Base-by-base conservation (phyloP, 2,797 vertebrate species). In the Anguilla megastoma region DNA sequence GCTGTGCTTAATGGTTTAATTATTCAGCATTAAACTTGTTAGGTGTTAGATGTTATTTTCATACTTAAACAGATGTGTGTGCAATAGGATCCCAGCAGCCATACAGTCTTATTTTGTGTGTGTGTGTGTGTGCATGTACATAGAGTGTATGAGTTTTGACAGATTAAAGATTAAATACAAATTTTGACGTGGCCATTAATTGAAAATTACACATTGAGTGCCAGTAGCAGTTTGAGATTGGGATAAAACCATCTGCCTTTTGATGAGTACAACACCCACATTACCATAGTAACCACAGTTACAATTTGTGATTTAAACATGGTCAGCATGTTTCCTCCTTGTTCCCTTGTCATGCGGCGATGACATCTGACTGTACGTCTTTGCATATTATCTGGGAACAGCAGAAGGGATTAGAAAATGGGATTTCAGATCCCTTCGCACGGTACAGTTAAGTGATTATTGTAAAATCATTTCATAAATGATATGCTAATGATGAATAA, bases 401-500 rank as follows among this genome's bases (percentile, higher is more conserved):
- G 89, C 95, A 96, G 95, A 93, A 91, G 88, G 94, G 95, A 95
- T 96, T 95, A 94, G 89, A 92, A 95, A 94, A 96, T 93, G 88
- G 94, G 94, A 94, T 95, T 95, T 95, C 88, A 92, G 93, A 94
- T 92, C 90, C 89, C 91, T 85, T 88, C 87, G 91, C 92, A 91
- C 90, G 90, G 87, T 92, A 94, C 92, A 92, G 93, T 91, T 94
- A 93, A 94, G 92, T 95, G 94, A 95, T 95, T 95, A 95, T 94
- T 95, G 93, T 95, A 92, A 92, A 94, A 94, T 93, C 36, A 69
- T 87, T 87, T 87, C 92, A 93, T 92, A 95, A 96, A 95, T 95
- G 94, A 95, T 95, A 95, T 94, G 94, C 94, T 94, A 94, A 94
- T 95, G 93, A 92, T 90, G 91, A 93, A 92, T 93, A 92, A 91